phyloP scores from a whole-genome alignment of 2,797 vertebrate genomes.

The Fistularia tabacaria region DNA sequence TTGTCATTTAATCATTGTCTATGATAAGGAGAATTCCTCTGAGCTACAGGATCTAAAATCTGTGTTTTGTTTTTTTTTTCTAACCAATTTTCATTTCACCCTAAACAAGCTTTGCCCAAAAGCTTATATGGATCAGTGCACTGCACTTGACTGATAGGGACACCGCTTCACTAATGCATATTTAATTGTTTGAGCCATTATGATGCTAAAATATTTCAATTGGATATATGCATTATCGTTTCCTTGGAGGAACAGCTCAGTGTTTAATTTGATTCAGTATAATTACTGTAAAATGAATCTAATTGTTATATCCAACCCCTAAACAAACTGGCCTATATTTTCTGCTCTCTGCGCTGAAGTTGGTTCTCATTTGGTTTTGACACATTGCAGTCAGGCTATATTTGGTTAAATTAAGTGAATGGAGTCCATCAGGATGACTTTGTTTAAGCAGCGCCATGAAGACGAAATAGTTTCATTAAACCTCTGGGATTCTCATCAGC shows the following conservation, averaged over 20 bases:
- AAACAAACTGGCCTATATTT: conserved; percentile 56
- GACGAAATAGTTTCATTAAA: conserved; percentile 45
- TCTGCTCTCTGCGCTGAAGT: conserved; percentile 27
- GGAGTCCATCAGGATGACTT: conserved; percentile 40
- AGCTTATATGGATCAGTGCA: conserved; percentile 17
- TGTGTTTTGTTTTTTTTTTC: too few species aligned
- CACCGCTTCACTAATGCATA: conserved; percentile 61
- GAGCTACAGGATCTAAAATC: too few species aligned
- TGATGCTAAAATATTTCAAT: conserved; percentile 70
- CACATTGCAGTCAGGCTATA: conserved; percentile 26
- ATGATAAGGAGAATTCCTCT: conserved; percentile 21
- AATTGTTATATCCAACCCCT: conserved; percentile 60
- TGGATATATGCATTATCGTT: conserved; percentile 61
- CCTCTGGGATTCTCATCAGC: conserved; percentile 28
- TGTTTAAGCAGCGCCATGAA: conserved; percentile 37
- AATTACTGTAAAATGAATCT: conserved; percentile 71
- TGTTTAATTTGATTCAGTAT: conserved; percentile 66
- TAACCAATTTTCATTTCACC: conserved; percentile 25
- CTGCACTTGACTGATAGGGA: conserved; percentile 58
- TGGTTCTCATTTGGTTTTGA: conserved; percentile 22
- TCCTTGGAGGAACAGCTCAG: conserved; percentile 57
- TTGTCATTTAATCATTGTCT: not conserved
- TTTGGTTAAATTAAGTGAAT: conserved; percentile 45
- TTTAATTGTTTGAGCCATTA: conserved; percentile 74
- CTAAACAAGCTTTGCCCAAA: conserved; percentile 10